These are phyloP conservation scores for Morone saxatilis DNA, from an alignment of 2,113 vertebrate genomes.

Conservation along the genomic window DNA sequence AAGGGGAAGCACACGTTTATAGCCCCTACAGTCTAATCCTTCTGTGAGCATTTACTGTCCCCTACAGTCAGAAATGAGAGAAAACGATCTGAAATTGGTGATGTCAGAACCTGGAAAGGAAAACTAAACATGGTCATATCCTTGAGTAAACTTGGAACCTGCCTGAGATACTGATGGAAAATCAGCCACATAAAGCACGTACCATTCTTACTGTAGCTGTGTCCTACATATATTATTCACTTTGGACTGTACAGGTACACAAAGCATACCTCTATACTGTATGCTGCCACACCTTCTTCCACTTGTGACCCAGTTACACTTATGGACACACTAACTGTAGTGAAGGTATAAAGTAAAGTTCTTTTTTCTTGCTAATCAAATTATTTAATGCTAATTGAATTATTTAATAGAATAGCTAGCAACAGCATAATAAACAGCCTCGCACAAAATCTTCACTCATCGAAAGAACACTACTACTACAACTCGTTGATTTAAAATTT, in stretches of 20 bases:
- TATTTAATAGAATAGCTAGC: neutral
- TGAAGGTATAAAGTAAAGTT: neutral
- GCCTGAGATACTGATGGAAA: neutral
- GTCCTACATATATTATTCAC: too few species aligned
- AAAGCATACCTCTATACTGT: neutral
- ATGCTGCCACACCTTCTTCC: neutral
- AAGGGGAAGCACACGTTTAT: conserved; percentile 15
- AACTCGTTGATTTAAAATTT: too few species aligned
- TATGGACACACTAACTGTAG: neutral
- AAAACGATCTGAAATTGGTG: neutral
- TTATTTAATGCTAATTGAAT: too few species aligned
- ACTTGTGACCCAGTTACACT: neutral
- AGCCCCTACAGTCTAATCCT: neutral
- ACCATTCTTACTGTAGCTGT: neutral
- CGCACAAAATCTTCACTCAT: too few species aligned
- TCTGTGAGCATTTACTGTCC: conserved; percentile 2
- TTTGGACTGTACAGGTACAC: too few species aligned
- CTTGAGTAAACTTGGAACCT: neutral
- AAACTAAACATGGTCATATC: neutral
- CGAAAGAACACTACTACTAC: too few species aligned
- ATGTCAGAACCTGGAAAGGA: neutral
- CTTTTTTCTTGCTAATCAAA: neutral
- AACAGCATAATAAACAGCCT: neutral
- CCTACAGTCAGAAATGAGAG: conserved; percentile 24
- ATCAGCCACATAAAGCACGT: neutral